Percentiles rank a stretch among this genome's conserved stretches.
Evolutionary conservation across 2,113 vertebrate species (phyloP).

Genomic region (Phylloscopus trochilus): DNA sequence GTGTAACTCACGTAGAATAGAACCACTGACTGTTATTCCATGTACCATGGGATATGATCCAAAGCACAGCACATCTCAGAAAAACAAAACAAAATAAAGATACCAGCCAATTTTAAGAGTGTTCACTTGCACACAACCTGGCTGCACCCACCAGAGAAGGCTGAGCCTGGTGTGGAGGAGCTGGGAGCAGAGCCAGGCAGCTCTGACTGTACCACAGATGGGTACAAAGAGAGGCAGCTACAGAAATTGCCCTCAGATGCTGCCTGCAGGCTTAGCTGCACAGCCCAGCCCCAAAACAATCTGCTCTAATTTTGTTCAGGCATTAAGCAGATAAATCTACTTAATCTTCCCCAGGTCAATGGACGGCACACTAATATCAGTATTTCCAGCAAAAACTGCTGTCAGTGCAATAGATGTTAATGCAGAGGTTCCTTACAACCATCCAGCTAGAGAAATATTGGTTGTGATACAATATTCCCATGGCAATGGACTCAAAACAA

Average conservation of each 20-base stretch:
- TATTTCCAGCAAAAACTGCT: slow-evolving; percentile 26
- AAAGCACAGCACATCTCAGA: not conserved
- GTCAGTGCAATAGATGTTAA: not conserved
- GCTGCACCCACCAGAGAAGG: not conserved
- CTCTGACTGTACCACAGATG: not conserved
- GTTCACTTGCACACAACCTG: not conserved
- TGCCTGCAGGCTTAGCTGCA: slow-evolving; percentile 39
- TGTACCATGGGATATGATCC: accelerated
- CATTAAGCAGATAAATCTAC: slow-evolving; percentile 82
- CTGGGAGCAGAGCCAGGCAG: not conserved
- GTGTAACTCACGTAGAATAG: not conserved
- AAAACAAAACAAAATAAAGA: not conserved
- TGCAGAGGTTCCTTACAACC: not conserved
- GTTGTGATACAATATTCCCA: not conserved
- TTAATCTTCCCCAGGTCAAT: slow-evolving; percentile 73
- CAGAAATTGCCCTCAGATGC: slow-evolving; percentile 11
- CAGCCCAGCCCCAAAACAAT: slow-evolving; percentile 60
- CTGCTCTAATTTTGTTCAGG: slow-evolving; percentile 85
- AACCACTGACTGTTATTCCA: not conserved
- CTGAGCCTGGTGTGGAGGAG: not conserved
- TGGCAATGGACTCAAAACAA: not conserved
- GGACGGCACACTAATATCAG: slow-evolving; percentile 65
- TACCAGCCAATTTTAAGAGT: not conserved
- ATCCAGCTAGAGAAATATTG: not conserved
- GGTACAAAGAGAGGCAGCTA: not conserved